A percentile compares a stretch with the other conserved stretches of the same genome.
phyloP scores from a whole-genome alignment of 2,888 invertebrate species.

The Tanypteryx hageni region DNA sequence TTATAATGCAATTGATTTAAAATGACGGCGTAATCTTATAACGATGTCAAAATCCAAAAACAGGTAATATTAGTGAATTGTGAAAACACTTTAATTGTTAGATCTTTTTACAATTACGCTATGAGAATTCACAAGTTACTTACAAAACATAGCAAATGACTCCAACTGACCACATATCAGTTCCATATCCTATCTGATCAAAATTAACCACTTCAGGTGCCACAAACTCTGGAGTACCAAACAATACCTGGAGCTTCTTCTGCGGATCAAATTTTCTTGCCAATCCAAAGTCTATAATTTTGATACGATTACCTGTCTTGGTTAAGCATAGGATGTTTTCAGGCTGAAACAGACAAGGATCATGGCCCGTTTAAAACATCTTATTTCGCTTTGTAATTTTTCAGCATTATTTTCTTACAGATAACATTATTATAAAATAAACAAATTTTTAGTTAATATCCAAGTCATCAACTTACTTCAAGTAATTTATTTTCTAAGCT shows the following conservation, averaged over 20 bases:
- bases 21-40: too few relatives aligned
- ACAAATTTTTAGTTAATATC: not conserved
- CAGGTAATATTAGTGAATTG: too few relatives aligned
- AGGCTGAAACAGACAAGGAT: slow-evolving; percentile 81
- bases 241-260: slow-evolving; percentile 94
- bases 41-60: too few relatives aligned
- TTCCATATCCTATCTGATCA: slow-evolving; percentile 95
- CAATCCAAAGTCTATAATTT: slow-evolving; percentile 98
- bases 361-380: not conserved
- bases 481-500: not conserved
- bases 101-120: not conserved
- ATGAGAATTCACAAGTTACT: slow-evolving; percentile 78
- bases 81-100: too few relatives aligned
- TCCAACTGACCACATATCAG: slow-evolving; percentile 99
- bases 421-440: not conserved
- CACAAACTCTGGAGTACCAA: slow-evolving; percentile 99
- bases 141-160: slow-evolving; percentile 99
- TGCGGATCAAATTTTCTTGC: slow-evolving; percentile 94
- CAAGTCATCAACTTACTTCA: not conserved
- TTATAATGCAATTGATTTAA: too few relatives aligned
- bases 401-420: not conserved
- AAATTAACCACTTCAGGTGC: slow-evolving; percentile 99
- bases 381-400: not conserved
- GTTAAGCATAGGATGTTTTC: slow-evolving; percentile 98
- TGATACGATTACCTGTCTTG: slow-evolving; percentile 97